Base-by-base conservation (phyloP, 2,888 invertebrate genomes). In the Cartodere bifasciata region DNA sequence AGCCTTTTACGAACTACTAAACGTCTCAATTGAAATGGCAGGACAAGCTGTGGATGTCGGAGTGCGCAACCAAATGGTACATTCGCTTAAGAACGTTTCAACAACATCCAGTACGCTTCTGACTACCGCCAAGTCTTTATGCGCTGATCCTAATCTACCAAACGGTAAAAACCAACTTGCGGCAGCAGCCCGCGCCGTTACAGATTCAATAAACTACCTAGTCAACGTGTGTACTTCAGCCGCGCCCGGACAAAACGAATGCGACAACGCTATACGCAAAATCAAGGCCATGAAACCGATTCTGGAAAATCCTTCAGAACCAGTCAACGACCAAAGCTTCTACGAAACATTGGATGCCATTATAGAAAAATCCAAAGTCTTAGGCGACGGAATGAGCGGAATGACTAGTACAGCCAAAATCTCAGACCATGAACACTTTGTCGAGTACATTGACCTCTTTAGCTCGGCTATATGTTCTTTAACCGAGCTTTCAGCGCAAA, bases 191-290 rank as follows among this genome's bases (percentile, higher is more conserved):
- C 70, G 90, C 32, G 81, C 82, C 5, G 90, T 92, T 25, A 92
- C 88, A 0, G 92, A 92, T 44, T 85, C 82, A 56, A 88, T 95
- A 43, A 95, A 94, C 56, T 73, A 82, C 45, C 64, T 95, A 38
- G 83, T 94, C 3, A 81, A 85, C 56, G 78, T 83, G 4, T 85
- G 82, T 53, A 88, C 88, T 2, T 80, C 80, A 17, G 86, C 88
- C 0, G 87, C 90, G 0, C 94, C 95, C 0, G 92, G 95, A 0
- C 92, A 94, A 63, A 88, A 86, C 56, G 95, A 97, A 54, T 97
- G 97, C 61, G 91, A 90, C 54, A 92, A 86, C 43, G 94, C 95
- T 1, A 79, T 95, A 31, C 69, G 94, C 40, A 85, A 86, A 56
- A 91, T 97, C 35, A 82, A 86, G 59, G 79, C 85, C 33, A 75